Evolutionary conservation across 2,797 vertebrate genomes (phyloP).

Genomic region (Cynodonichthys magdalenae): DNA sequence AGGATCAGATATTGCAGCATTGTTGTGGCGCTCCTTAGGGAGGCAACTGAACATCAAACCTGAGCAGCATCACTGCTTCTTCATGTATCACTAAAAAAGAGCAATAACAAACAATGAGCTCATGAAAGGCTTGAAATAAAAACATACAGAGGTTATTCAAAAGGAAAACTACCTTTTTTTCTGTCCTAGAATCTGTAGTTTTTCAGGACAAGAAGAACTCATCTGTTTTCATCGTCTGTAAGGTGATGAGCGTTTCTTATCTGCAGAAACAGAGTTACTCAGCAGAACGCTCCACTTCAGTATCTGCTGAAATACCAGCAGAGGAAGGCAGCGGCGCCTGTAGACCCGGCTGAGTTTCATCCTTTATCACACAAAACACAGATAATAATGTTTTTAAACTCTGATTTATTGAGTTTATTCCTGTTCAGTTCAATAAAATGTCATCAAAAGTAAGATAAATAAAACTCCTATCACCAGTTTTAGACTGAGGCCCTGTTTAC

Average conservation of each 20-base stretch:
- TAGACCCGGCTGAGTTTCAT: conserved; percentile 15
- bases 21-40: conserved; percentile 5
- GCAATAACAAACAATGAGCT: neutral
- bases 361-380: conserved; percentile 32
- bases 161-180: neutral
- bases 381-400: conserved; percentile 47
- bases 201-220: conserved; percentile 35
- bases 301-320: conserved; percentile 37
- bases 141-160: conserved; percentile 20
- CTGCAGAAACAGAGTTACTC: conserved; percentile 45
- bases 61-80: conserved; percentile 29
- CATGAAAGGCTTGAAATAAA: conserved; percentile 1
- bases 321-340: conserved; percentile 40
- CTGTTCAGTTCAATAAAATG: conserved; percentile 19
- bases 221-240: conserved; percentile 44
- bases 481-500: no score
- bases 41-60: conserved; percentile 23
- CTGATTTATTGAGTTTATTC: conserved; percentile 5
- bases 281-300: conserved; percentile 26
- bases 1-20: neutral
- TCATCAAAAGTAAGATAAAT: neutral
- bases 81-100: neutral
- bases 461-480: no score
- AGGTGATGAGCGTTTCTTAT: conserved; percentile 64
- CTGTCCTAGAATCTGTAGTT: conserved; percentile 26